Evolutionary conservation across 2,113 vertebrate genomes (phyloP).

Genomic region (Proterorhinus semilunaris): DNA sequence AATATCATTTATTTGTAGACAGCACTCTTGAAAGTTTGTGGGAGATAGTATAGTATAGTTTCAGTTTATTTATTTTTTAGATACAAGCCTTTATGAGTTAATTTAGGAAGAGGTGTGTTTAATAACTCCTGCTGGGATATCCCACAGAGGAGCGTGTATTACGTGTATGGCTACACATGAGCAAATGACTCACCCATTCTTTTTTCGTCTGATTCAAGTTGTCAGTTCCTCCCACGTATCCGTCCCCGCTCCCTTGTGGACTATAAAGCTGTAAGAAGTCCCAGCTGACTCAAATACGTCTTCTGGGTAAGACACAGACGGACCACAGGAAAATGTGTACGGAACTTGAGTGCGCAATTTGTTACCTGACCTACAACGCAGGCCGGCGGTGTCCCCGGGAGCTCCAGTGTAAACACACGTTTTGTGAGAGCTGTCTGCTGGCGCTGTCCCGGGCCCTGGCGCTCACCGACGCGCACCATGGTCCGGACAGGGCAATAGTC

Average conservation of each 20-base stretch:
- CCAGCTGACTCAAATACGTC: neutral
- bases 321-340: constrained; percentile 49
- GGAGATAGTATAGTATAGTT: too few species aligned
- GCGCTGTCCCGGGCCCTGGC: constrained; percentile 28
- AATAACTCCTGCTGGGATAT: neutral
- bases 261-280: neutral
- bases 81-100: too few species aligned
- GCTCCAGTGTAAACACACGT: constrained; percentile 72
- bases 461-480: neutral
- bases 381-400: constrained; percentile 68
- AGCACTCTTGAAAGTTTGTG: too few species aligned
- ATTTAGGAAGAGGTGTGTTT: neutral
- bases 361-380: constrained; percentile 67
- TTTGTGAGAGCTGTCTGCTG: constrained; percentile 74
- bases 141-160: neutral
- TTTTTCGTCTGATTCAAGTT: neutral
- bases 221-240: neutral
- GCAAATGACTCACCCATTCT: neutral
- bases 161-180: neutral
- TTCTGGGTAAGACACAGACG: neutral
- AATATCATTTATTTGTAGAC: too few species aligned
- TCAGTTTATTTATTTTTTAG: too few species aligned
- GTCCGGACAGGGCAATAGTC: constrained; percentile 15
- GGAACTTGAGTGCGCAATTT: constrained; percentile 75
- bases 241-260: neutral